These are phyloP conservation scores for Aythya baeri DNA, from an alignment of 2,113 vertebrate genomes.

Conservation along the genomic window DNA sequence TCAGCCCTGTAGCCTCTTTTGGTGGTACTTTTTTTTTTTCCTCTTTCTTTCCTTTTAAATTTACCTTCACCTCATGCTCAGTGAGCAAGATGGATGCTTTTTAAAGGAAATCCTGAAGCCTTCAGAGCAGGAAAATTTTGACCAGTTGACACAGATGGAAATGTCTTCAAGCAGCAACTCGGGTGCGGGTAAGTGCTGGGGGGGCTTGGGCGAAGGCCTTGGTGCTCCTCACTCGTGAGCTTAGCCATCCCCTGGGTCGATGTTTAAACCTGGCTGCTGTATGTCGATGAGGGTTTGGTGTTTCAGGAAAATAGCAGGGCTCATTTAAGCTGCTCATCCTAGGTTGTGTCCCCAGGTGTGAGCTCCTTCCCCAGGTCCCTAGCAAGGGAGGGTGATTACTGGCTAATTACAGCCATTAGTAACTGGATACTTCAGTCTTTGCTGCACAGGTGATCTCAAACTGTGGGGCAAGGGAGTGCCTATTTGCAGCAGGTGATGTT, in stretches of 20 bases:
- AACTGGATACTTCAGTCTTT: background rate
- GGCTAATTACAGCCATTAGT: background rate
- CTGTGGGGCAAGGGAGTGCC: rapidly evolving
- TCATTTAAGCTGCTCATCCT: rapidly evolving
- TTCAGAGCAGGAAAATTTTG: background rate
- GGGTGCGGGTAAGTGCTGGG: background rate
- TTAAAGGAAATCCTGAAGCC: constrained; percentile 2
- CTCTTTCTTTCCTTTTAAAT: background rate
- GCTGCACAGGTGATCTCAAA: rapidly evolving
- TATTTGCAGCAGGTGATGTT: background rate
- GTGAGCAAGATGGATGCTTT: background rate
- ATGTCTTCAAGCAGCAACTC: rapidly evolving
- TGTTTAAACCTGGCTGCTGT: rapidly evolving
- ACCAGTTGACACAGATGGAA: background rate
- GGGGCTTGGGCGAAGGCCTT: rapidly evolving
- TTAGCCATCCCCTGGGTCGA: background rate
- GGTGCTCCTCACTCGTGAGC: rapidly evolving
- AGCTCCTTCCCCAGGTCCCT: too few species aligned
- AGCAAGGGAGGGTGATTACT: background rate
- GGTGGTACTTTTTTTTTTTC: background rate
- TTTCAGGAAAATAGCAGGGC: rapidly evolving
- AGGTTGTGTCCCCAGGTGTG: background rate
- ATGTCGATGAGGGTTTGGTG: rapidly evolving
- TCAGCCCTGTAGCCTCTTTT: background rate
- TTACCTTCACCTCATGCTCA: rapidly evolving